Evolutionary conservation across 2,797 vertebrate species (phyloP).

Genomic region (Aeoliscus strigatus): DNA sequence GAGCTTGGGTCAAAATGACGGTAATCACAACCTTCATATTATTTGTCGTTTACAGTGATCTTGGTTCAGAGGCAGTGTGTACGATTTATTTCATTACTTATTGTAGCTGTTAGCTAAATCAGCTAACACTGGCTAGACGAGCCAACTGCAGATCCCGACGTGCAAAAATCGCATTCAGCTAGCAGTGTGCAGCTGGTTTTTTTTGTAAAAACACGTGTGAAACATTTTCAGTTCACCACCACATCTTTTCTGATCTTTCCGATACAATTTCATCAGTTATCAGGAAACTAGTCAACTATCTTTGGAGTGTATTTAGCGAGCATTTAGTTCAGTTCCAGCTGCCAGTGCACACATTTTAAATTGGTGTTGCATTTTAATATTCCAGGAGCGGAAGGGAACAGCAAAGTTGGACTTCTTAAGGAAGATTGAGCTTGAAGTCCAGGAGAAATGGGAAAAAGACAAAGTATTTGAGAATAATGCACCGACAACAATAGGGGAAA

Average conservation of each 20-base stretch:
- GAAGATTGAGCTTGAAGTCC: conserved; percentile 89
- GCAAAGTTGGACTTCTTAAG: conserved; percentile 92
- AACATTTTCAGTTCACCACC: no score
- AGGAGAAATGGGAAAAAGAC: conserved; percentile 88
- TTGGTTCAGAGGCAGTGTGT: neutral
- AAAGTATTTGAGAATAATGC: conserved; percentile 82
- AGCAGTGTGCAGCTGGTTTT: no score
- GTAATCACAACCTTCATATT: no score
- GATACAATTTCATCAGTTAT: no score
- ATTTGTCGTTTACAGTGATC: neutral
- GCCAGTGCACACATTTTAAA: fast-evolving
- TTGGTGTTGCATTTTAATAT: conserved; percentile 2
- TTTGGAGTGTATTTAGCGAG: no score
- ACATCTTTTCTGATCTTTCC: no score
- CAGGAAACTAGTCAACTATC: no score
- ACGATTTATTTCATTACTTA: conserved; percentile 21
- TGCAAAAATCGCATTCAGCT: no score
- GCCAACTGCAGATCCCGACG: conserved; percentile 14
- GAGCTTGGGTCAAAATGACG: conserved; percentile 52
- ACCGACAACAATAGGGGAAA: conserved; percentile 55
- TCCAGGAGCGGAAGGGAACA: conserved; percentile 92
- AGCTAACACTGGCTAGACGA: conserved; percentile 46
- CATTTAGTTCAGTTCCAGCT: neutral
- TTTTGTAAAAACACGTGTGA: no score
- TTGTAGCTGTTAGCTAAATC: conserved; percentile 40